These are phyloP conservation scores for Tenodera sinensis DNA, from an alignment of 2,888 invertebrate species.

Conservation along the genomic window DNA sequence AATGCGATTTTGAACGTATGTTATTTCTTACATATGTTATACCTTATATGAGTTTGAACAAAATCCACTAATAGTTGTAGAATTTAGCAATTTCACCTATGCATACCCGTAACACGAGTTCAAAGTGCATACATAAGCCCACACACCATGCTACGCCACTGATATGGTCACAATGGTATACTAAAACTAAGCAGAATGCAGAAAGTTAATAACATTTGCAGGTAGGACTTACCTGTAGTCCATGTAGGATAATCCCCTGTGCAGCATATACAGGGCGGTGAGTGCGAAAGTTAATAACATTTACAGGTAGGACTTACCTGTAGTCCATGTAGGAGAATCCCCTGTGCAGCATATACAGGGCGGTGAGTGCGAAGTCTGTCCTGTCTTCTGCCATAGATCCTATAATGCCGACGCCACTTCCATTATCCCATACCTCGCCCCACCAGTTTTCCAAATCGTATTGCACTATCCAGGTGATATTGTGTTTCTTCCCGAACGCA, in stretches of 20 bases:
- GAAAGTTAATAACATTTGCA: too few species aligned
- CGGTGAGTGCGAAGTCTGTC: slow-evolving; percentile 59
- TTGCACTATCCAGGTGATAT: neutral
- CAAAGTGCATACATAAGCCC: too few species aligned
- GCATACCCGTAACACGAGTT: too few species aligned
- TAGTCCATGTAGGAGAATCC: slow-evolving; percentile 56
- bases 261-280: slow-evolving; percentile 45
- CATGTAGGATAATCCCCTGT: slow-evolving; percentile 55
- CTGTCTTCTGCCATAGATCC: slow-evolving; percentile 53
- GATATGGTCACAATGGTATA: too few species aligned
- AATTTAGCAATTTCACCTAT: too few species aligned
- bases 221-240: slow-evolving; percentile 42
- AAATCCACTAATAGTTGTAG: too few species aligned
- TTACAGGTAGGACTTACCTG: neutral
- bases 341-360: slow-evolving; percentile 60
- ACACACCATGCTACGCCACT: too few species aligned
- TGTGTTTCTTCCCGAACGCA: slow-evolving; percentile 41
- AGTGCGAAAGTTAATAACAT: too few species aligned
- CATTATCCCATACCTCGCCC: slow-evolving; percentile 63
- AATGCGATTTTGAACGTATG: too few species aligned
- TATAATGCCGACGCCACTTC: slow-evolving; percentile 38
- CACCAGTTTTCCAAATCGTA: slow-evolving; percentile 55
- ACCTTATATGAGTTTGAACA: too few species aligned
- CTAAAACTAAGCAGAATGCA: too few species aligned
- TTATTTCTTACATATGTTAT: too few species aligned